These are phyloP conservation scores for Bufotes viridis DNA, from an alignment of 2,797 vertebrate species.

Conservation along the genomic window DNA sequence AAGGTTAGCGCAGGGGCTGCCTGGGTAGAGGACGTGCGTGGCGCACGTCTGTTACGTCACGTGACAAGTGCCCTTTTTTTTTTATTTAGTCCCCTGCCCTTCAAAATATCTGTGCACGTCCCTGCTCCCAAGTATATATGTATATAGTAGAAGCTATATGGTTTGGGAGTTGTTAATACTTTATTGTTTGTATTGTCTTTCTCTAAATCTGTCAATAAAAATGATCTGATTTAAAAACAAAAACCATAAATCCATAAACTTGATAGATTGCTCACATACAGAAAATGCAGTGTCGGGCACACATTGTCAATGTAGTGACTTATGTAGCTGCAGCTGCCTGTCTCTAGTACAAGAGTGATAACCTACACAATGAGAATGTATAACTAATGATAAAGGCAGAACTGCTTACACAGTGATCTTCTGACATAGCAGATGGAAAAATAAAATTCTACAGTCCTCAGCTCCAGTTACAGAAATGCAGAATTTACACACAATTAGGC, in stretches of 20 bases:
- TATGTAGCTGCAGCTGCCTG: background rate
- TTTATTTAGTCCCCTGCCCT: too few relatives aligned
- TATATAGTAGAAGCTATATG: too few relatives aligned
- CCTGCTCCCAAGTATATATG: too few relatives aligned
- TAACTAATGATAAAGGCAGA: background rate
- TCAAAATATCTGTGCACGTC: too few relatives aligned
- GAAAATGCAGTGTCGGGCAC: background rate
- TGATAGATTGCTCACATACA: background rate
- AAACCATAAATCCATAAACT: background rate
- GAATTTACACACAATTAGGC: background rate
- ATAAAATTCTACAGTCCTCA: background rate
- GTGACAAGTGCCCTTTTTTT: too few relatives aligned
- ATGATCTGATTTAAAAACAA: too few relatives aligned
- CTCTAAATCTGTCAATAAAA: too few relatives aligned
- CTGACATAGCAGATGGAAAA: background rate
- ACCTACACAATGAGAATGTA: background rate
- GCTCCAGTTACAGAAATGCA: constrained; percentile 2
- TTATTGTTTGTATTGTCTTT: too few relatives aligned
- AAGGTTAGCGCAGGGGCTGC: too few relatives aligned
- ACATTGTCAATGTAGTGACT: background rate
- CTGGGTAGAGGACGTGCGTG: too few relatives aligned
- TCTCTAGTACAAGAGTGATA: background rate
- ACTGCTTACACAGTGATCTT: constrained; percentile 8
- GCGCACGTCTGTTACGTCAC: too few relatives aligned
- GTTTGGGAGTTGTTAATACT: too few relatives aligned